Conservation (phyloP, 2,113 vertebrate genomes). For the Cyrtonyx montezumae region DNA sequence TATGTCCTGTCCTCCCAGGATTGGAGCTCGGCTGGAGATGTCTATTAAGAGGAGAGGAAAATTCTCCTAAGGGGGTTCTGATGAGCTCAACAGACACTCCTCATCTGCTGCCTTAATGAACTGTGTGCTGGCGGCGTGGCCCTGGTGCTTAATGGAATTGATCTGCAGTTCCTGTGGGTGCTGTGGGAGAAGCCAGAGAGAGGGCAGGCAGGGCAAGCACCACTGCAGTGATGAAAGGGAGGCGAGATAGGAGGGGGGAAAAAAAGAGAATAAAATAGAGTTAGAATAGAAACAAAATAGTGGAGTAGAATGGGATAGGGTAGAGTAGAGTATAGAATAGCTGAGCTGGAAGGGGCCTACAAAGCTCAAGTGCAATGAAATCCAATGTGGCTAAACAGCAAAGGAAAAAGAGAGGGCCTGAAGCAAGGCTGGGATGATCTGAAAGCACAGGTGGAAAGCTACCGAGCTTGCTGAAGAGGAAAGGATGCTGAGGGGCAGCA, state of each 20-base stretch:
- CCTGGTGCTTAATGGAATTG: background rate
- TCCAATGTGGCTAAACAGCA: background rate
- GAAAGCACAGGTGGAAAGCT: background rate
- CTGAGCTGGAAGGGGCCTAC: background rate
- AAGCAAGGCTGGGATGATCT: background rate
- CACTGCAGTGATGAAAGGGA: too few species aligned
- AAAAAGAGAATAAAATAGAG: background rate
- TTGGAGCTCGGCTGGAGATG: background rate
- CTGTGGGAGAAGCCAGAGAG: background rate
- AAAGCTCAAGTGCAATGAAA: background rate
- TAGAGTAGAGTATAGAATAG: too few species aligned
- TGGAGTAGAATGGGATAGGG: background rate
- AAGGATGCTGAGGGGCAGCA: background rate
- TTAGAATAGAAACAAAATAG: background rate
- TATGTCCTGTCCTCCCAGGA: background rate
- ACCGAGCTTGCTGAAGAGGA: background rate
- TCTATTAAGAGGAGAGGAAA: background rate
- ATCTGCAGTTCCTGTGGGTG: background rate
- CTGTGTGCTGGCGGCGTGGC: background rate
- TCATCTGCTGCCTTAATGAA: background rate
- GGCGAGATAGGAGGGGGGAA: accelerated
- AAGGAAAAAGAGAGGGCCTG: background rate
- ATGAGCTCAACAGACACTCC: background rate
- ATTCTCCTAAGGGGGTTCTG: background rate
- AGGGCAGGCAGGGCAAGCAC: background rate